Percentiles rank a stretch among this genome's conserved stretches.
Conservation (phyloP, 1,140 invertebrate genomes). For the Linepithema humile region DNA sequence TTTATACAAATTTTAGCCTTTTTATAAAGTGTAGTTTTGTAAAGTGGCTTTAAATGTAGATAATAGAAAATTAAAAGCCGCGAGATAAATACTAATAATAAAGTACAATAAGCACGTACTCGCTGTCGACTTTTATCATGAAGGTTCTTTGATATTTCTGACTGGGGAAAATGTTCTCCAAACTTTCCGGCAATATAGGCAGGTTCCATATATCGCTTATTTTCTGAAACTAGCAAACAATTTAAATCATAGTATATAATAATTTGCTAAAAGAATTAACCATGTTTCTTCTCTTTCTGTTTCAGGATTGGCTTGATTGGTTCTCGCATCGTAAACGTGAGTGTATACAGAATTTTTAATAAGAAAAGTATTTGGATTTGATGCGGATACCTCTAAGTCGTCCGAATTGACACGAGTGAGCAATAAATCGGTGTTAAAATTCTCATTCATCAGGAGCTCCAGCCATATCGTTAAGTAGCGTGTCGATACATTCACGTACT, state of each 20-base stretch:
- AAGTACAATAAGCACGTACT: slow-evolving; percentile 41
- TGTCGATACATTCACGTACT: slow-evolving; percentile 81
- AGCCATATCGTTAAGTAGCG: slow-evolving; percentile 84
- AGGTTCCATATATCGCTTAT: slow-evolving; percentile 84
- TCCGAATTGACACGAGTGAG: neutral
- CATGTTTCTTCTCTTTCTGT: neutral
- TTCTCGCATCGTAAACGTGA: neutral
- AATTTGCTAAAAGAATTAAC: neutral
- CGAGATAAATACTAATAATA: neutral
- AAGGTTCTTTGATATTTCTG: slow-evolving; percentile 81
- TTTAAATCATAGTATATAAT: neutral
- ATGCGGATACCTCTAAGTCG: slow-evolving; percentile 28
- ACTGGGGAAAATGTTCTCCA: slow-evolving; percentile 84
- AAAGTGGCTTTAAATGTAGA: neutral
- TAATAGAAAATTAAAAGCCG: neutral
- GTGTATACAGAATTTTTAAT: neutral
- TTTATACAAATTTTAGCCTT: too few species aligned
- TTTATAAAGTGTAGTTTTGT: too few species aligned
- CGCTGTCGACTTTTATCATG: slow-evolving; percentile 75
- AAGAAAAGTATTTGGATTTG: neutral
- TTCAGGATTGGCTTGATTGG: neutral
- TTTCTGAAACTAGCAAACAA: slow-evolving; percentile 79
- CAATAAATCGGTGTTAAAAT: slow-evolving; percentile 7
- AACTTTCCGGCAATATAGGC: slow-evolving; percentile 82
- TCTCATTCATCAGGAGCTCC: slow-evolving; percentile 72